phyloP scores from a whole-genome alignment of 1,140 invertebrate genomes.

The Leptinotarsa undecemlineata region DNA sequence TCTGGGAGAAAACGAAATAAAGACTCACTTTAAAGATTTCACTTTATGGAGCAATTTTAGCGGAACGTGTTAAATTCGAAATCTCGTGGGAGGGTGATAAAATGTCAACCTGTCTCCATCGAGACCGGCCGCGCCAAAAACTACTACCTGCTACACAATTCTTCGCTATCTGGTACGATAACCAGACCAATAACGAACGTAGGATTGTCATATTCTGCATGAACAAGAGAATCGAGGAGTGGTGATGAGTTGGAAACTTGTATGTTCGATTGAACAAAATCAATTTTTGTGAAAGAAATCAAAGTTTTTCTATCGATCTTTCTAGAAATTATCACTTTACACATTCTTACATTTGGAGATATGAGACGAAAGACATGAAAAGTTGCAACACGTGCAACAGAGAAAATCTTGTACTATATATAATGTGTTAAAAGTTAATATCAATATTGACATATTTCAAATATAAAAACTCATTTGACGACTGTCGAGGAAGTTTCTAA shows the following conservation, averaged over 20 bases:
- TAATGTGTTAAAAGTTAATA: no score
- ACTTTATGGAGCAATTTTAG: slow-evolving; percentile 3
- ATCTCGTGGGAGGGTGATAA: slow-evolving; percentile 4
- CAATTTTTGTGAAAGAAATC: no score
- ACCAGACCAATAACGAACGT: slow-evolving; percentile 2
- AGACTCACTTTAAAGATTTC: slow-evolving; percentile 3
- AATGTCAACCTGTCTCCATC: not conserved
- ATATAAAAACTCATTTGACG: no score
- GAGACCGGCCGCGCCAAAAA: not conserved
- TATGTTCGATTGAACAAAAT: not conserved
- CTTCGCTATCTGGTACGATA: not conserved
- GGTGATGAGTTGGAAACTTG: not conserved
- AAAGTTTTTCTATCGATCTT: no score
- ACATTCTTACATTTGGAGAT: no score
- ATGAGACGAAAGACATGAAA: no score
- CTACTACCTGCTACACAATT: slow-evolving; percentile 8
- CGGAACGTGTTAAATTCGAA: slow-evolving; percentile 5
- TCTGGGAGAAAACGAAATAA: not conserved
- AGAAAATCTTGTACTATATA: no score
- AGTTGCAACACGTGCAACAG: no score
- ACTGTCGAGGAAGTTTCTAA: no score
- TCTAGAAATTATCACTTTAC: no score
- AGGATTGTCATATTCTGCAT: not conserved
- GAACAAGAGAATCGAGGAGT: not conserved
- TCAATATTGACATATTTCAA: no score